Evolutionary conservation across 2,797 vertebrate species (phyloP).

Genomic region (Spinus olivaceus): DNA sequence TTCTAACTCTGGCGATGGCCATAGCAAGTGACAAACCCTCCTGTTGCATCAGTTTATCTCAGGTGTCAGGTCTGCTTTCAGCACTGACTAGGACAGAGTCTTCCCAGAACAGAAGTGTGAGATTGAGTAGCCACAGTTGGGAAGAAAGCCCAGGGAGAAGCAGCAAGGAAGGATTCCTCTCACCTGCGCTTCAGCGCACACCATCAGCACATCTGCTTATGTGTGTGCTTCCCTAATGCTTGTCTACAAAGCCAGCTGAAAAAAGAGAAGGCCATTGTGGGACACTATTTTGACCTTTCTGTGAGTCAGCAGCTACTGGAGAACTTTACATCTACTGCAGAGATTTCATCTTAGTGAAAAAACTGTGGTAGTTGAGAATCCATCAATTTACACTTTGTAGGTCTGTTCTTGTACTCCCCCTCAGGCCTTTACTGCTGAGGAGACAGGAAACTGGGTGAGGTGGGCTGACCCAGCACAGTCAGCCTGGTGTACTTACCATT

Average conservation of each 20-base stretch:
- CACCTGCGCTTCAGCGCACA: background rate
- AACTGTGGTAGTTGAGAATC: background rate
- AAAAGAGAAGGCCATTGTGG: background rate
- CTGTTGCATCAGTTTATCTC: background rate
- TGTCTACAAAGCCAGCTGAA: background rate
- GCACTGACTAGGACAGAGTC: background rate
- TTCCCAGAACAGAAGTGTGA: background rate
- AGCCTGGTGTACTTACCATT: background rate
- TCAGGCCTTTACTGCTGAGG: background rate
- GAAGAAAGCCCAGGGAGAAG: background rate
- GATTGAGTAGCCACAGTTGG: fast-evolving
- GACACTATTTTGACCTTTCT: background rate
- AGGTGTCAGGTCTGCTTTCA: background rate
- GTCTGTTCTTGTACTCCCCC: background rate
- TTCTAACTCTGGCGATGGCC: background rate
- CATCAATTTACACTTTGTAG: background rate
- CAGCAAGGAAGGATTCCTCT: background rate
- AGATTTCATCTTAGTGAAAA: background rate
- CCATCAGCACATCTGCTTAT: background rate
- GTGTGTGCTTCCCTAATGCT: background rate
- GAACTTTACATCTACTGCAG: background rate
- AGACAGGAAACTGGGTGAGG: background rate
- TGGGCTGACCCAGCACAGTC: background rate
- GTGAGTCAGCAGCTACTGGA: background rate
- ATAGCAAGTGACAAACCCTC: fast-evolving